phyloP scores from a whole-genome alignment of 1,140 invertebrate species.

The Achatina immaculata region DNA sequence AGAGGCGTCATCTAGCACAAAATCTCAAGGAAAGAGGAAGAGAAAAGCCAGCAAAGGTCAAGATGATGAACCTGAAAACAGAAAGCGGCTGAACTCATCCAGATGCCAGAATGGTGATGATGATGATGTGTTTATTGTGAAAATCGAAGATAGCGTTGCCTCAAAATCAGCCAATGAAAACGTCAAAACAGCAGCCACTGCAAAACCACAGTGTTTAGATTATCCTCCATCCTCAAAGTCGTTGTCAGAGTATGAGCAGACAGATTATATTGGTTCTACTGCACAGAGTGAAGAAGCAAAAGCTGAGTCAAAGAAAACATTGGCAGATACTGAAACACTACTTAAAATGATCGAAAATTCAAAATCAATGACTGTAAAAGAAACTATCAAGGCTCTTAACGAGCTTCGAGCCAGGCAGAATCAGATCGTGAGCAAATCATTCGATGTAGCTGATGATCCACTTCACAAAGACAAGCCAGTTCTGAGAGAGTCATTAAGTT shows the following conservation, averaged over 20 bases:
- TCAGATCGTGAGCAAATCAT: not conserved
- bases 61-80: constrained; percentile 1
- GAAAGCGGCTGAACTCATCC: constrained; percentile 3
- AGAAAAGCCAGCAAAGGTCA: constrained; percentile 7
- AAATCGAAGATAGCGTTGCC: not conserved
- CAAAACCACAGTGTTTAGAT: not conserved
- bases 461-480: not conserved
- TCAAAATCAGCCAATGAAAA: not conserved
- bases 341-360: constrained; percentile 14
- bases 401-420: not conserved
- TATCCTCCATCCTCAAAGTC: not conserved
- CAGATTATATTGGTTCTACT: not conserved
- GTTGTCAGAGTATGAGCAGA: not conserved
- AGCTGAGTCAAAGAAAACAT: not conserved
- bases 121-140: constrained; percentile 35
- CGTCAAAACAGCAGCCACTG: not conserved
- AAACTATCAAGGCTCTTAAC: constrained; percentile 27
- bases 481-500: not conserved
- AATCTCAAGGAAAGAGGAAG: not conserved
- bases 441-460: not conserved
- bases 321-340: constrained; percentile 21
- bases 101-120: not conserved
- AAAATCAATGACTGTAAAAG: constrained; percentile 28
- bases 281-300: not conserved
- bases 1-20: not conserved